Evolutionary conservation across 1,140 invertebrate species (phyloP).

Genomic region (Laodelphax striatellus): DNA sequence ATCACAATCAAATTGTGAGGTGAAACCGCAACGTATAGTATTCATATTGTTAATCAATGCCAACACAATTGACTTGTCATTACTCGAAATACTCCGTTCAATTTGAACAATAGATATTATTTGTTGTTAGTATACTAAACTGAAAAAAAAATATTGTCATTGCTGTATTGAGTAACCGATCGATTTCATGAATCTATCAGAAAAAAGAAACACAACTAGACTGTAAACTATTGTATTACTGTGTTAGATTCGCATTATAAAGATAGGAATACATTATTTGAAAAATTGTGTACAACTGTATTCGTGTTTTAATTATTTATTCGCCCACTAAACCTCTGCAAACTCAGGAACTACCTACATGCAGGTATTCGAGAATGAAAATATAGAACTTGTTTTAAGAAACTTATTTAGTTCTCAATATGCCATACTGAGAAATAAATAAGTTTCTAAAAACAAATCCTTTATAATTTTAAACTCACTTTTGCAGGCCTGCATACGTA

Average conservation of each 20-base stretch:
- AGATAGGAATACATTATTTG: background rate
- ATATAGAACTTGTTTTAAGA: too few species aligned
- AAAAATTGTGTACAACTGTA: background rate
- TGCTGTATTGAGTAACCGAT: background rate
- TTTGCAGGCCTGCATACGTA: too few species aligned
- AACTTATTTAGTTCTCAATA: too few species aligned
- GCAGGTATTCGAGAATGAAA: too few species aligned
- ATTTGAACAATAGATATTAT: background rate
- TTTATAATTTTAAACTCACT: too few species aligned
- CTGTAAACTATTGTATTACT: slow-evolving; percentile 1
- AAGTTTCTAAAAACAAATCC: too few species aligned
- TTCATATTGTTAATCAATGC: background rate
- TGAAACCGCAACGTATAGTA: too few species aligned
- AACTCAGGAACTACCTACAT: too few species aligned
- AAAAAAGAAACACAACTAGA: background rate
- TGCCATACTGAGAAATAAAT: too few species aligned
- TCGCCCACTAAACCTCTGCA: too few species aligned
- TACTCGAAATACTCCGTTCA: background rate
- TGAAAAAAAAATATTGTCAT: background rate
- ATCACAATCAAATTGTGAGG: too few species aligned
- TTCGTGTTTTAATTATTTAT: background rate
- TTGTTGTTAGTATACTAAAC: background rate
- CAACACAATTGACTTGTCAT: background rate
- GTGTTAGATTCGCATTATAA: background rate
- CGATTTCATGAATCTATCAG: background rate